Base-by-base conservation (phyloP, 2,113 vertebrate genomes). In the Jacana jacana region DNA sequence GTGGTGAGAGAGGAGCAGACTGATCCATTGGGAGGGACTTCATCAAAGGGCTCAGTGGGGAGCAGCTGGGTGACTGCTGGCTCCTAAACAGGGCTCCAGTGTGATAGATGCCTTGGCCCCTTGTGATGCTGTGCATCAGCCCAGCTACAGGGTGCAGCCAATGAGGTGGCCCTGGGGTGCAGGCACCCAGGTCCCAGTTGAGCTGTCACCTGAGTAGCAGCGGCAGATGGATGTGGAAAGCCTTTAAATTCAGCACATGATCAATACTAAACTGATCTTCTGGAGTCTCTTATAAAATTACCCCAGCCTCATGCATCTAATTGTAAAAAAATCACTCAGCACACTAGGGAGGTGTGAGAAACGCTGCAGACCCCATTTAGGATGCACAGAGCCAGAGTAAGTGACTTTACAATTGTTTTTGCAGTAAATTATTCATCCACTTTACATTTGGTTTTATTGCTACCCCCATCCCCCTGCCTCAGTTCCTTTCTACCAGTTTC, bases 261-360 rank as follows among this genome's bases (percentile, higher is more conserved):
- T 97, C 97, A 82, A 98, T 98, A 95, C 97, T 97, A 97, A 98
- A 95, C 95, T 95, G 96, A 96, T 98, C 97, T 97, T 60, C 86
- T 91, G 57, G 91, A 97, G 91, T 93, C 61, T 90, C 86, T 95
- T 90, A 96, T 64, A 96, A 93, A 95, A 97, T 97, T 96, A 89
- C 81, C 93, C 95, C 12, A 92, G 97, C 89, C 88, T 97, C 97
- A 68, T 91, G 86, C 89, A 96, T 94, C 93, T 91, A 93, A 80
- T 96, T 57, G 15, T 95, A 95, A 95, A 97, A 96, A 91, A 92
- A 96, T 96, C 97, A 93, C 93, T 95, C 92, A 27, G 88, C 96
- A 89, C 92, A 2, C 96, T 37, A 24, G 95, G 93, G 97, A 97
- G 94, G 96, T 57, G 94, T 97, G 83, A 86, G 88, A 93, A 92